Conservation (phyloP, 2,113 vertebrate species). For the Phrynosoma platyrhinos region DNA sequence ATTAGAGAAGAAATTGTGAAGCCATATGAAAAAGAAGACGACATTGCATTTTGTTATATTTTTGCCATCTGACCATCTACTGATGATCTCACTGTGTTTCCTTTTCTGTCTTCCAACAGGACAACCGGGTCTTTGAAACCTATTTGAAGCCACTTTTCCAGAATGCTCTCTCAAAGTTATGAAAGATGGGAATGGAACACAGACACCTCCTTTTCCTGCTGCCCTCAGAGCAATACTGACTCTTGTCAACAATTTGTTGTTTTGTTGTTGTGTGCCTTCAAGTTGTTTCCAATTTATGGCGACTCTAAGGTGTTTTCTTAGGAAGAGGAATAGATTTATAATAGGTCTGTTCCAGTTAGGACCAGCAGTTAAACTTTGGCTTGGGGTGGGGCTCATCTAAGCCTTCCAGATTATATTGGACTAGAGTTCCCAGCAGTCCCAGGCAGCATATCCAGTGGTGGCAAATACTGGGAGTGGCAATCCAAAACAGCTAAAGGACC, state of each 20-base stretch:
- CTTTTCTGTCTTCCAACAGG: slow-evolving; percentile 65
- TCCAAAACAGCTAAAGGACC: background rate
- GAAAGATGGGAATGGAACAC: slow-evolving; percentile 33
- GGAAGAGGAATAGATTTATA: too few relatives aligned
- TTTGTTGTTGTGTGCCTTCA: too few relatives aligned
- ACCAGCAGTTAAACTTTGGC: too few relatives aligned
- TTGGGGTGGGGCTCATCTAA: too few relatives aligned
- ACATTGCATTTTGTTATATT: background rate
- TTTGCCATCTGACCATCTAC: background rate
- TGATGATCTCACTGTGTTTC: slow-evolving; percentile 26
- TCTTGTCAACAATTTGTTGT: too few relatives aligned
- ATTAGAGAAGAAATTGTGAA: background rate
- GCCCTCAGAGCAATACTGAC: background rate
- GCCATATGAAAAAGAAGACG: background rate
- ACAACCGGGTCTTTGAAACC: slow-evolving; percentile 75
- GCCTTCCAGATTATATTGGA: background rate
- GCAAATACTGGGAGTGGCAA: background rate
- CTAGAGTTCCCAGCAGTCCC: background rate
- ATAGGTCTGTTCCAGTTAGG: too few relatives aligned
- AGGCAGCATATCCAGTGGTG: too few relatives aligned
- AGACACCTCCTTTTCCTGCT: background rate
- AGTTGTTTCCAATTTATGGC: too few relatives aligned
- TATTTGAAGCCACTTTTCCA: slow-evolving; percentile 80
- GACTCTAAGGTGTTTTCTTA: too few relatives aligned
- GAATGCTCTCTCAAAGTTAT: slow-evolving; percentile 73